phyloP scores from a whole-genome alignment of 1,140 invertebrate genomes.

The Globodera ellingtonae region DNA sequence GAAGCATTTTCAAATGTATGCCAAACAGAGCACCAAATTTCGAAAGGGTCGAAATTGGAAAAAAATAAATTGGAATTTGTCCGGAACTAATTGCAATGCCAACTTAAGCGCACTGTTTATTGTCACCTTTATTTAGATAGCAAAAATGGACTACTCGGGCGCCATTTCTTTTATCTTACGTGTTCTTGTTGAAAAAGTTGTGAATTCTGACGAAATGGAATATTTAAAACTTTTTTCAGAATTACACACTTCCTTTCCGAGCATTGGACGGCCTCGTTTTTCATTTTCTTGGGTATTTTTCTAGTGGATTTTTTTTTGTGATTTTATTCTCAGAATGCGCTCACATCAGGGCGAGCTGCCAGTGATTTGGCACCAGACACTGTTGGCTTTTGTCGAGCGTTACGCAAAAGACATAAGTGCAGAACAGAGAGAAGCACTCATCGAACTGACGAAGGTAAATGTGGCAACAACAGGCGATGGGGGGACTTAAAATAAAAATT shows the following conservation, averaged over 20 bases:
- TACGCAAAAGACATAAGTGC: slow-evolving; percentile 72
- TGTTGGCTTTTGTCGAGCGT: slow-evolving; percentile 89
- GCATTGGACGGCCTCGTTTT: slow-evolving; percentile 93
- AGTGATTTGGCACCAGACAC: slow-evolving; percentile 92
- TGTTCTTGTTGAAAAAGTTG: slow-evolving; percentile 84
- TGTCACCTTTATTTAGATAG: slow-evolving; percentile 71
- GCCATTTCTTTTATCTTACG: slow-evolving; percentile 93
- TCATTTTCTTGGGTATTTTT: slow-evolving; percentile 81
- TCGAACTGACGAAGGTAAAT: slow-evolving; percentile 58
- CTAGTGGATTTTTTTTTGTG: slow-evolving; percentile 30
- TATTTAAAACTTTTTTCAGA: slow-evolving; percentile 65
- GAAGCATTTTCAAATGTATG: too few species aligned
- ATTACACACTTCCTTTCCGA: slow-evolving; percentile 92
- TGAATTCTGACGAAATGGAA: not conserved
- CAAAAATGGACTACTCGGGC: slow-evolving; percentile 96
- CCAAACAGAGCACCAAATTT: too few species aligned
- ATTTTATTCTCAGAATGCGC: slow-evolving; percentile 42
- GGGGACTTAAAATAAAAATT: slow-evolving; percentile 12
- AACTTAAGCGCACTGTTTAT: too few species aligned
- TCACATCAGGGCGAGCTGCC: slow-evolving; percentile 72
- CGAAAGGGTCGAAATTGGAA: too few species aligned
- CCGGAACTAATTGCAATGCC: too few species aligned
- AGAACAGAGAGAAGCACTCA: slow-evolving; percentile 52
- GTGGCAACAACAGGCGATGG: not conserved
- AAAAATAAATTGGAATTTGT: too few species aligned